Evolutionary conservation across 2,888 invertebrate species (phyloP).

Genomic region (Tinea trinotella): DNA sequence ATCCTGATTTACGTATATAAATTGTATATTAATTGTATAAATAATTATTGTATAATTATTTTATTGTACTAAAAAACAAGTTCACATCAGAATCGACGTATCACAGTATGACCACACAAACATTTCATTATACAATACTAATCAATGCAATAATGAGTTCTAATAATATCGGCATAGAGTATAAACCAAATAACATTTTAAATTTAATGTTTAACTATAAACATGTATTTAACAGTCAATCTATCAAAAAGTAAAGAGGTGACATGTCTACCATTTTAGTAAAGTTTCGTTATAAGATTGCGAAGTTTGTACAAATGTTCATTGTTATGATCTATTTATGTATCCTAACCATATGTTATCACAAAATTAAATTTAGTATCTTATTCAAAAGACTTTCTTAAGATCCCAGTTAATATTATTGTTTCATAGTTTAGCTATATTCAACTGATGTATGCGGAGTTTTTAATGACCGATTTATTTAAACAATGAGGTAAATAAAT

Average conservation of each 20-base stretch:
- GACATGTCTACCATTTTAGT: conserved; percentile 1
- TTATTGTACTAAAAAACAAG: too few species aligned
- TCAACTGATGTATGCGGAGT: too few species aligned
- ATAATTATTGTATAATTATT: too few species aligned
- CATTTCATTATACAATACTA: background rate
- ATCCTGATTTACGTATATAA: too few species aligned
- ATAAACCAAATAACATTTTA: background rate
- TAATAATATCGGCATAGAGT: background rate
- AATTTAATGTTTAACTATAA: background rate
- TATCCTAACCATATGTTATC: background rate
- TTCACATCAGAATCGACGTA: too few species aligned
- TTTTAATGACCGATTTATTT: too few species aligned
- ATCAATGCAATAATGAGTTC: background rate
- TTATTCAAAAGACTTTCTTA: background rate
- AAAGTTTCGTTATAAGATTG: background rate
- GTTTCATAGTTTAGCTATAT: too few species aligned
- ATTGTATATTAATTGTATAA: too few species aligned
- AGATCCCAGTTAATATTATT: too few species aligned
- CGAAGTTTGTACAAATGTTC: background rate
- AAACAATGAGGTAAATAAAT: too few species aligned
- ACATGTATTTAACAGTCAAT: background rate
- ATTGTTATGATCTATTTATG: background rate
- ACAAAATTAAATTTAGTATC: background rate
- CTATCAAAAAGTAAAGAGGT: background rate
- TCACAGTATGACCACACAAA: background rate